Evolutionary conservation across 1,140 invertebrate species (phyloP).

Genomic region (Ceratina japonica): DNA sequence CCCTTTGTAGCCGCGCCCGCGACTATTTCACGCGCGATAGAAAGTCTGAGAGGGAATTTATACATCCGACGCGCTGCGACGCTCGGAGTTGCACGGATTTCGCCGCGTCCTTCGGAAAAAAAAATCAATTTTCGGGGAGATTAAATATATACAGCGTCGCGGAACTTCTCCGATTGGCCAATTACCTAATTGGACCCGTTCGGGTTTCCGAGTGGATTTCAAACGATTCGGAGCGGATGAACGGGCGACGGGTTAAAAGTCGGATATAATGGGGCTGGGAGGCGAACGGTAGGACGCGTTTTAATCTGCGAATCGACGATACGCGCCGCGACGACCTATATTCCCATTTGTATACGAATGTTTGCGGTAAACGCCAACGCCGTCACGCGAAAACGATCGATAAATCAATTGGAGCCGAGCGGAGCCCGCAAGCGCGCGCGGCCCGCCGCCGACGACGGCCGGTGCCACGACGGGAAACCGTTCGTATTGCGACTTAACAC

Average conservation of each 20-base stretch:
- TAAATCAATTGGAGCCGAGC: conserved; percentile 57
- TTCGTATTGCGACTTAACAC: conserved; percentile 26
- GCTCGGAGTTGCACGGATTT: too few species aligned
- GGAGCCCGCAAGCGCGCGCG: conserved; percentile 55
- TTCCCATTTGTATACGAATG: conserved; percentile 54
- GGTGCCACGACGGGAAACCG: conserved; percentile 29
- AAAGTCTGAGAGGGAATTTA: neutral
- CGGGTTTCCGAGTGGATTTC: too few species aligned
- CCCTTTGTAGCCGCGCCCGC: conserved; percentile 21
- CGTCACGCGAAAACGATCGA: conserved; percentile 57
- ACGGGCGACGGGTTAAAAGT: conserved; percentile 13
- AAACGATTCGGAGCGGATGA: too few species aligned
- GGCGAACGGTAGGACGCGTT: conserved; percentile 4
- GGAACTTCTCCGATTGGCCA: too few species aligned
- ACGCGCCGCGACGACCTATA: conserved; percentile 49
- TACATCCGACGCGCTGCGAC: too few species aligned
- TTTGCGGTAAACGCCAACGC: conserved; percentile 50
- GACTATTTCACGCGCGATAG: neutral
- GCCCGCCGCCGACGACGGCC: too few species aligned
- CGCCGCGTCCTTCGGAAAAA: too few species aligned
- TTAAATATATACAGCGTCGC: too few species aligned
- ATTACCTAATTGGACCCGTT: too few species aligned
- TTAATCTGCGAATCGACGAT: conserved; percentile 16
- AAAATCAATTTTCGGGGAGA: too few species aligned
- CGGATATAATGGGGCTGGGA: conserved; percentile 10